These are phyloP conservation scores for Peromyscus attwateri DNA, from an alignment of 2,797 vertebrate genomes.

Conservation along the genomic window DNA sequence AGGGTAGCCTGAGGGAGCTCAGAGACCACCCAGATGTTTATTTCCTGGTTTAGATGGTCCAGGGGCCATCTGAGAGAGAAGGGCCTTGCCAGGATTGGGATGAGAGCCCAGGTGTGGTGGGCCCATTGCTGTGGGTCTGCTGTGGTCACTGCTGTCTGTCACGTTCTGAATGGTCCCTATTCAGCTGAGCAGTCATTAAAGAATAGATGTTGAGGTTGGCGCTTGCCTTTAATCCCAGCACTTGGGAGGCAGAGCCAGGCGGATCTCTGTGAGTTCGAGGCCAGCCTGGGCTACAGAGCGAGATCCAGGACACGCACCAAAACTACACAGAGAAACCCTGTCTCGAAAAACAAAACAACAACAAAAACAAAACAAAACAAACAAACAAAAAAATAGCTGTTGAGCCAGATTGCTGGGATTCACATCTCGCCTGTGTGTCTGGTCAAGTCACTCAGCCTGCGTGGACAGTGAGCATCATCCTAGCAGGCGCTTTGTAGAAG, in stretches of 20 bases:
- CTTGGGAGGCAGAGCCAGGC: too few species aligned
- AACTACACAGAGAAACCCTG: too few species aligned
- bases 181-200: neutral
- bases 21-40: neutral
- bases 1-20: neutral
- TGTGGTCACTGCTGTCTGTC: too few species aligned
- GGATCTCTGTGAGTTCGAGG: too few species aligned
- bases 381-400: neutral
- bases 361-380: too few species aligned
- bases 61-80: neutral
- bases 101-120: neutral
- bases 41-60: neutral
- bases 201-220: neutral
- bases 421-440: neutral
- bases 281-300: too few species aligned
- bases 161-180: neutral
- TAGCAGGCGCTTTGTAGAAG: neutral
- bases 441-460: neutral
- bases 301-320: too few species aligned
- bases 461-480: neutral
- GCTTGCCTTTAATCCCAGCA: too few species aligned
- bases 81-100: neutral
- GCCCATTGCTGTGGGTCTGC: neutral
- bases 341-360: too few species aligned
- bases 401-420: neutral